A percentile compares a stretch with the other conserved stretches of the same genome.
Evolutionary conservation across 1,140 invertebrate species (phyloP).

Genomic region (Batillaria attramentaria): DNA sequence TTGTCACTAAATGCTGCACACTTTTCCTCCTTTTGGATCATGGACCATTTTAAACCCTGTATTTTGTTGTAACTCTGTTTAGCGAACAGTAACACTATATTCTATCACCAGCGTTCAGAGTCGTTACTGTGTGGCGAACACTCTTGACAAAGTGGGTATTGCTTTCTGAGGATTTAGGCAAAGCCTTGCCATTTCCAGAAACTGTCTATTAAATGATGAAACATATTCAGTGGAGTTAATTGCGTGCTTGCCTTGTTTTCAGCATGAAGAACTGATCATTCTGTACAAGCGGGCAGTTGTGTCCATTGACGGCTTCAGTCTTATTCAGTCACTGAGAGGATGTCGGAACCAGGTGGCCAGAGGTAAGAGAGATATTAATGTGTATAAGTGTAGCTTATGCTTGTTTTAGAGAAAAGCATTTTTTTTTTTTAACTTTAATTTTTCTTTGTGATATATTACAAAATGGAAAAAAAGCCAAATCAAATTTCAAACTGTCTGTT

Average conservation of each 20-base stretch:
- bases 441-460: background rate
- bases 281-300: conserved; percentile 83
- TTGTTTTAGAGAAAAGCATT: background rate
- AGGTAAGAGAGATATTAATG: conserved; percentile 72
- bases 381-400: background rate
- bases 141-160: too few relatives aligned
- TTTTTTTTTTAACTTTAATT: background rate
- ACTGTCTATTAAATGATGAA: too few relatives aligned
- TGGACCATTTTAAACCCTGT: too few relatives aligned
- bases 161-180: too few relatives aligned
- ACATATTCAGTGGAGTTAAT: background rate
- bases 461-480: background rate
- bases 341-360: conserved; percentile 86
- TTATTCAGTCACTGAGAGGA: conserved; percentile 86
- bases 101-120: too few relatives aligned
- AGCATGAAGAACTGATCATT: conserved; percentile 87
- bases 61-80: too few relatives aligned
- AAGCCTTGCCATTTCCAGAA: too few relatives aligned
- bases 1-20: too few relatives aligned
- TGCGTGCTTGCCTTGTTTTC: conserved; percentile 30
- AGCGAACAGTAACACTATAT: too few relatives aligned
- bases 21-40: too few relatives aligned
- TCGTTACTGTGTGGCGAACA: too few relatives aligned
- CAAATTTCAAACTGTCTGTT: background rate
- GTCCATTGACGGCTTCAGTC: conserved; percentile 85